phyloP scores from a whole-genome alignment of 2,113 vertebrate genomes.

The Jaculus jaculus region DNA sequence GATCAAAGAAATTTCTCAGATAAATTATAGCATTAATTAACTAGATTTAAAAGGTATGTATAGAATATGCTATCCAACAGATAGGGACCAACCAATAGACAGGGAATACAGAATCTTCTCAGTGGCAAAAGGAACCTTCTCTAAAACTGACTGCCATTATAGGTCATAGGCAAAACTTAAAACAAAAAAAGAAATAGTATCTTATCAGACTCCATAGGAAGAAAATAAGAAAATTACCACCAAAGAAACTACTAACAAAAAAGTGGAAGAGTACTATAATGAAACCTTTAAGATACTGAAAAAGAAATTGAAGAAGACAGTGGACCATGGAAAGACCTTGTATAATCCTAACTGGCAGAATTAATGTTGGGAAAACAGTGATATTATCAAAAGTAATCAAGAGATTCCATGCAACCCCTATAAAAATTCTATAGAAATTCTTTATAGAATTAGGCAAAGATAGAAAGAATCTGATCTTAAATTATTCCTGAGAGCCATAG shows the following conservation, averaged over 20 bases:
- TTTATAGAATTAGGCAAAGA: too few relatives aligned
- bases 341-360: too few relatives aligned
- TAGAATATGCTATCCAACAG: not conserved
- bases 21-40: not conserved
- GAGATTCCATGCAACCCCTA: too few relatives aligned
- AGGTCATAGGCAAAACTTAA: not conserved
- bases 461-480: not conserved
- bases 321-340: too few relatives aligned
- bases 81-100: not conserved
- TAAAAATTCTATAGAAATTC: too few relatives aligned
- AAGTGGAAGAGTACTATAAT: too few relatives aligned
- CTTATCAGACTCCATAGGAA: not conserved
- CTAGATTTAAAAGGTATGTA: not conserved
- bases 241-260: not conserved
- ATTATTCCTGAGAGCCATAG: not conserved
- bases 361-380: too few relatives aligned
- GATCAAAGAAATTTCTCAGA: not conserved
- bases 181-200: not conserved
- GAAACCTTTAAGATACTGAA: too few relatives aligned
- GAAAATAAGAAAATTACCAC: not conserved
- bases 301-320: too few relatives aligned
- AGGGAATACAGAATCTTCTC: not conserved
- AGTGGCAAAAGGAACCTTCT: not conserved
- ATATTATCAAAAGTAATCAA: not conserved
- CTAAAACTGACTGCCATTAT: not conserved